Evolutionary conservation across 2,797 vertebrate species (phyloP).

Genomic region (Parauchenoglanis punctatus): DNA sequence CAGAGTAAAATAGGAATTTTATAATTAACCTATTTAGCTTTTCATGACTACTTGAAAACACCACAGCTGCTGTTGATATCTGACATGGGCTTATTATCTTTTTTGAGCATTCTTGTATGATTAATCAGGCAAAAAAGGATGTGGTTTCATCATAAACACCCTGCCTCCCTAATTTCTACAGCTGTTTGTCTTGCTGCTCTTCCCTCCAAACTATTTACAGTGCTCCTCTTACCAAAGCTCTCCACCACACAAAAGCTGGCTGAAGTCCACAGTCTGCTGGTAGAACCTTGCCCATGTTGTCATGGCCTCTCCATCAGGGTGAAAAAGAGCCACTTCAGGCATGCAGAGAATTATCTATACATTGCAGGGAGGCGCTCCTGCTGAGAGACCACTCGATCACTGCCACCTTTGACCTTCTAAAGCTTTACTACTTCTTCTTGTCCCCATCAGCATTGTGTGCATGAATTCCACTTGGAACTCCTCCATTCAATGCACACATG

Average conservation of each 20-base stretch:
- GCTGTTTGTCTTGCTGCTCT: conserved; percentile 27
- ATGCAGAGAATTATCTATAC: conserved; percentile 67
- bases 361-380: conserved; percentile 62
- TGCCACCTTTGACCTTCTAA: conserved; percentile 72
- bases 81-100: conserved; percentile 32
- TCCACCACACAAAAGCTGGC: conserved; percentile 39
- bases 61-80: conserved; percentile 14
- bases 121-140: conserved; percentile 40
- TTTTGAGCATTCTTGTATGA: conserved; percentile 36
- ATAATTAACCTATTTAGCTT: neutral
- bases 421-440: conserved; percentile 60
- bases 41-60: conserved; percentile 17
- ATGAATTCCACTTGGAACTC: conserved; percentile 66
- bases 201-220: conserved; percentile 33
- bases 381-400: conserved; percentile 69
- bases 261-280: conserved; percentile 31
- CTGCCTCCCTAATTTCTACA: conserved; percentile 38
- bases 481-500: conserved; percentile 45
- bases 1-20: neutral
- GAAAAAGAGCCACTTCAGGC: conserved; percentile 56
- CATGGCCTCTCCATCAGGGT: conserved; percentile 53
- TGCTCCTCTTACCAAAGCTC: conserved; percentile 18
- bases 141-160: conserved; percentile 50
- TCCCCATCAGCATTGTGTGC: conserved; percentile 55
- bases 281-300: conserved; percentile 47